Base-by-base conservation (phyloP, 2,113 vertebrate species). In the Empidonax alnorum region DNA sequence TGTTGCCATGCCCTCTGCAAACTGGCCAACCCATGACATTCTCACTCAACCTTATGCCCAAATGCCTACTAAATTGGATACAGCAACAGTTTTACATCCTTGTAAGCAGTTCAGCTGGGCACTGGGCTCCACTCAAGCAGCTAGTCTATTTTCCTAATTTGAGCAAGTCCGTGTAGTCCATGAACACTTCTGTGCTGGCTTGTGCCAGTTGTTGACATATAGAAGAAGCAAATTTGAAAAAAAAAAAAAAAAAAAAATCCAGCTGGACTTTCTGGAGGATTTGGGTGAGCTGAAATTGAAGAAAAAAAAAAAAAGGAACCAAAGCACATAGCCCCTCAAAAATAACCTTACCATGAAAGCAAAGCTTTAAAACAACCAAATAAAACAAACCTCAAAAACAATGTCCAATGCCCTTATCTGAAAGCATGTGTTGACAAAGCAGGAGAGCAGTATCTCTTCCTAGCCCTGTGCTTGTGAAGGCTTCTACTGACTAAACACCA, bases 11-110 rank as follows among this genome's bases (percentile, higher is more conserved):
- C 86, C 39, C 59, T 81, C 55, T 80, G 55, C 1, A 5, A 84
- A 84, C n/a, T 71, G 61, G 44, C 56, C 33, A 86, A 4, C 12
- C 25, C 5, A 4, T 30, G 46, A 25, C 0, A 0, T n/a, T 91
- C 25, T 63, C 37, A 7, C 31, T n/a, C 37, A 47, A 12, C 23
- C 18, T 89, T 25, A 31, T 3, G 5, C 35, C 65, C 24, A 73
- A 91, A 62, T 58, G 31, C 31, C 33, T 68, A 3, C 49, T 85
- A 39, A 89, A 86, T 50, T 30, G 3, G 31, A 53, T 50, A 31
- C 22, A 90, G 53, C 35, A 72, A 33, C n/a, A 56, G 33, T 89
- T 96, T 83, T 88, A 76, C 41, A 76, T 56, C 49, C 58, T 83
- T 2, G 0, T 69, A 82, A 93, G 49, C 24, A 76, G 52, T 76